phyloP scores from a whole-genome alignment of 2,797 vertebrate genomes.

The Crenuchus spilurus region DNA sequence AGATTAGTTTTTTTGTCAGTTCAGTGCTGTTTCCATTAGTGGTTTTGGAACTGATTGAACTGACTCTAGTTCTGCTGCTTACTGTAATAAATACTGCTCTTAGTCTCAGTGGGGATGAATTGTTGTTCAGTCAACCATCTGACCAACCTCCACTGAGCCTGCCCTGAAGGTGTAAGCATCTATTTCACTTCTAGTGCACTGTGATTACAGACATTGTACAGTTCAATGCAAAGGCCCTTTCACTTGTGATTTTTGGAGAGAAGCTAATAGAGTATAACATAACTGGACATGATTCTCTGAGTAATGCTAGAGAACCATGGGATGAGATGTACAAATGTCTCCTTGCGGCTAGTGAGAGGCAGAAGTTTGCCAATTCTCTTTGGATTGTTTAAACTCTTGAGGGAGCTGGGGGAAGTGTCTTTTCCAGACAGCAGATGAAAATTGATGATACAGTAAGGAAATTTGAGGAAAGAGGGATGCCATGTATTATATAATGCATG shows the following conservation, averaged over 20 bases:
- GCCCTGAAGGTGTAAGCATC: conserved; percentile 39
- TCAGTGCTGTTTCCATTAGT: conserved; percentile 44
- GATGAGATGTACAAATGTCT: conserved; percentile 48
- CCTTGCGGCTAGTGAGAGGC: conserved; percentile 48
- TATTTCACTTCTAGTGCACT: conserved; percentile 8
- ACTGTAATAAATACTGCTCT: conserved; percentile 40
- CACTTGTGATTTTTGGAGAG: conserved; percentile 68
- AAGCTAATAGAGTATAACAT: conserved; percentile 33
- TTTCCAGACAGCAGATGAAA: conserved; percentile 71
- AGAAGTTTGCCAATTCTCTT: conserved; percentile 64
- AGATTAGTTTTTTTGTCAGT: conserved; percentile 29
- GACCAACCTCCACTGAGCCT: conserved; percentile 26
- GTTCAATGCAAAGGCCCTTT: conserved; percentile 56
- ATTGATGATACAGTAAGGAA: conserved; percentile 76
- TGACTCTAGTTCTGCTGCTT: conserved; percentile 34
- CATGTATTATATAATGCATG: conserved; percentile 74
- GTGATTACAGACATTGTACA: conserved; percentile 28
- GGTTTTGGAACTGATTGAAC: conserved; percentile 45
- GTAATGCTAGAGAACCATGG: conserved; percentile 32
- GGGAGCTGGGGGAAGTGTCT: conserved; percentile 74
- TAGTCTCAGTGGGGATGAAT: conserved; percentile 20
- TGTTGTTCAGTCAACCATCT: conserved; percentile 37
- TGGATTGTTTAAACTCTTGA: conserved; percentile 70
- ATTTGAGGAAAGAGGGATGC: conserved; percentile 70
- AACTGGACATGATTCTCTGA: conserved; percentile 30